phyloP scores from a whole-genome alignment of 2,888 invertebrate genomes.

The Syritta pipiens region DNA sequence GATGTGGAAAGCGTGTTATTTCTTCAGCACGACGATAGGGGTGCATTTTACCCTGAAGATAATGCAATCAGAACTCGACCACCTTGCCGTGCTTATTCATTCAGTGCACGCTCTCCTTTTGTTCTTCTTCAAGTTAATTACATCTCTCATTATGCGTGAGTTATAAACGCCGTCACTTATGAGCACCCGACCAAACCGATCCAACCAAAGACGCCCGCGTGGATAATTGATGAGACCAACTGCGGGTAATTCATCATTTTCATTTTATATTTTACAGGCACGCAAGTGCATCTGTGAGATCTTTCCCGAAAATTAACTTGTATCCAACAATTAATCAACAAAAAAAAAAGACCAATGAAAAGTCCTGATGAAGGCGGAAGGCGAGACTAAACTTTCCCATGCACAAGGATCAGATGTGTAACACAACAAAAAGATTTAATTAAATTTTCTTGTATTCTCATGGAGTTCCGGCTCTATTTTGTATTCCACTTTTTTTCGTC shows the following conservation, averaged over 20 bases:
- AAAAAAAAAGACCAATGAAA: background rate
- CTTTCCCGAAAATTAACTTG: background rate
- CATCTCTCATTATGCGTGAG: no score
- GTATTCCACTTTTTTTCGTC: background rate
- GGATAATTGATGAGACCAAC: background rate
- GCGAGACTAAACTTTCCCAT: slow-evolving; percentile 6
- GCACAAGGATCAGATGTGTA: slow-evolving; percentile 18
- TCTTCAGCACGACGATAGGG: no score
- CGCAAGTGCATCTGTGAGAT: background rate
- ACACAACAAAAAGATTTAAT: slow-evolving; percentile 28
- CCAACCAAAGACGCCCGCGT: no score
- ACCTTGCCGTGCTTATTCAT: no score
- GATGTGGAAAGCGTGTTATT: no score
- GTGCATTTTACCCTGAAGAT: no score
- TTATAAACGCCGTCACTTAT: no score
- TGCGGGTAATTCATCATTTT: background rate
- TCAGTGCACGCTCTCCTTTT: no score
- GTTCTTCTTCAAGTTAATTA: no score
- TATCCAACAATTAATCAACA: slow-evolving; percentile 10
- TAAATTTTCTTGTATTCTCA: slow-evolving; percentile 21
- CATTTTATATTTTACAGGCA: background rate
- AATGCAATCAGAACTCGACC: no score
- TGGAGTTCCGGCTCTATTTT: background rate
- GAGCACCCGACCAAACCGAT: no score
- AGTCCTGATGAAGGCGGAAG: background rate